Base-by-base conservation (phyloP, 2,888 invertebrate species). In the Coecobrya sp. region DNA sequence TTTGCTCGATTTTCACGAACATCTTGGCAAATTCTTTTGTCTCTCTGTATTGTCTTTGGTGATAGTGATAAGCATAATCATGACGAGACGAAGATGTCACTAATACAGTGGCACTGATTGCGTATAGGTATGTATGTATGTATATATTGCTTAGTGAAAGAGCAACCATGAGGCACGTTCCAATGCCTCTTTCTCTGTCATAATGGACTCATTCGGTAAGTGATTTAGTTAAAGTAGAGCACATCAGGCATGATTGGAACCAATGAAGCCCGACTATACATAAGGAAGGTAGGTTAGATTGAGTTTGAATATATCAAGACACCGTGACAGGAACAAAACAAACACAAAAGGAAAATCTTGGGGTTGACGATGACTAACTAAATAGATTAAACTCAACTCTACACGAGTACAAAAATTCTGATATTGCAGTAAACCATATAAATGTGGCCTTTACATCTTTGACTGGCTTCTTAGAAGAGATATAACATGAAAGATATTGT, bases 1-100 rank as follows among this genome's bases (percentile, higher is more conserved):
- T 73, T 86, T 59, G 49, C 73, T 52, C 22, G 86, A 36, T 86
- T 86, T 86, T 86, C 55, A 86, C 55, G 86, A 73, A 73, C 87
- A 59, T 79, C 73, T 42, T 11, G 16, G 30, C 52, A 27, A 25
- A 13, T 73, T 25, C 19, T 42, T 65, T 85, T 49, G n/a, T 7
- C 45, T 45, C 19, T 45, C 13, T 27, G 45, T 59, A n/a, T 52
- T 59, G 16, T 27, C 7, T 55, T 22, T 73, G 49, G 76, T 79
- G 62, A 87, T 87, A 87, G 59, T 62, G 19, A 19, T 73, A 3
- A 85, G 68, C 86, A 45, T 79, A 59, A 79, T 45, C 73, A 42
- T 45, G 42, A 59, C 79, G 42, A 87, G n/a, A 73, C 0, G 19
- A 42, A 22, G 70, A n/a, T n/a, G 7, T 16, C 65, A 65, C 70